These are phyloP conservation scores for Heteromyza rotundicornis DNA, from an alignment of 2,888 invertebrate species.

Conservation along the genomic window DNA sequence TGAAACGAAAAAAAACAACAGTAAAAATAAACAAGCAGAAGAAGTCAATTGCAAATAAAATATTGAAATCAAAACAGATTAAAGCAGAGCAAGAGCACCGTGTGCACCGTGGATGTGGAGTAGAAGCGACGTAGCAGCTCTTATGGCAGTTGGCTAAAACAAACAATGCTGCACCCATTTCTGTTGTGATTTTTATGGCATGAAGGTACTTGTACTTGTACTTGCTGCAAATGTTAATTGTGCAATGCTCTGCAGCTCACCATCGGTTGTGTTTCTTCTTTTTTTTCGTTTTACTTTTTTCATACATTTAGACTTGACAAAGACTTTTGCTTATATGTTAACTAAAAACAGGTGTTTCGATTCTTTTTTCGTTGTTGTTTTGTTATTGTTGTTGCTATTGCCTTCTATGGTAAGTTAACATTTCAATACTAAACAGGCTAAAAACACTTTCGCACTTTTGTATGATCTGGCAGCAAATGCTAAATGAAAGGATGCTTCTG, in stretches of 20 bases:
- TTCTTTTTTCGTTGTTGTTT: constrained; percentile 14
- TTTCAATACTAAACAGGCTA: constrained; percentile 40
- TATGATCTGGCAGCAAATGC: not conserved
- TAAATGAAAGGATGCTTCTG: not conserved
- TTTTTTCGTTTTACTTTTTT: not conserved
- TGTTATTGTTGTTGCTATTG: no score
- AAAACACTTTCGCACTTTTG: constrained; percentile 45
- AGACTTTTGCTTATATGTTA: constrained; percentile 34
- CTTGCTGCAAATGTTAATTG: constrained; percentile 26
- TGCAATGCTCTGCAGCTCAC: not conserved
- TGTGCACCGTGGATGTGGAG: no score
- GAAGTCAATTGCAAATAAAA: constrained; percentile 3
- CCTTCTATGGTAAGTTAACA: constrained; percentile 36
- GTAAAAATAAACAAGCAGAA: not conserved
- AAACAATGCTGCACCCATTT: constrained; percentile 14
- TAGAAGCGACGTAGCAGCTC: no score
- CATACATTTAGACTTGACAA: no score
- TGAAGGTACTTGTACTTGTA: not conserved
- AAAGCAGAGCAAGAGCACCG: constrained; percentile 3
- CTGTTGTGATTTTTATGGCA: not conserved
- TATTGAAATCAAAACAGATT: not conserved
- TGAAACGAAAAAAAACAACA: not conserved
- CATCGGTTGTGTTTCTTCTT: not conserved
- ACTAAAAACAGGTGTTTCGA: constrained; percentile 46
- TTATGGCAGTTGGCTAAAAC: no score